phyloP scores from a whole-genome alignment of 1,140 invertebrate genomes.

The Habropoda laboriosa region DNA sequence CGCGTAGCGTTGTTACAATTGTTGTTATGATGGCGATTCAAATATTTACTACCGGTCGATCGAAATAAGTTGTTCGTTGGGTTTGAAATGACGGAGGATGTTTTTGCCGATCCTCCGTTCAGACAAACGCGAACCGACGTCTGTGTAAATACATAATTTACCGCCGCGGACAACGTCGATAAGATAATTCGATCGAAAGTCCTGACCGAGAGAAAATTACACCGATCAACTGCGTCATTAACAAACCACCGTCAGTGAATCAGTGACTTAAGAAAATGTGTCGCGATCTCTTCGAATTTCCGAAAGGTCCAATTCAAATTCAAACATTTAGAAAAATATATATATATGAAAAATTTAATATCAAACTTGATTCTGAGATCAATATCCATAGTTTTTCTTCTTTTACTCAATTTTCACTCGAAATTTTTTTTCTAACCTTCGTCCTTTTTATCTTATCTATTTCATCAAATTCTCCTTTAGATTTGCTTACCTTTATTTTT shows the following conservation, averaged over 20 bases:
- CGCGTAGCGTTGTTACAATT: too few species aligned
- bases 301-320: background rate
- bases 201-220: constrained; percentile 33
- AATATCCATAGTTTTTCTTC: too few species aligned
- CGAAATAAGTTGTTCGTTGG: constrained; percentile 2
- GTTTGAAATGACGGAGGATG: background rate
- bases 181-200: constrained; percentile 50
- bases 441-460: too few species aligned
- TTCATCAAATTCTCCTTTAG: too few species aligned
- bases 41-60: too few species aligned
- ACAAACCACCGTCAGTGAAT: background rate
- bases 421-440: too few species aligned
- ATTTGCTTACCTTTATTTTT: too few species aligned
- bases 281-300: too few species aligned
- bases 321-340: background rate
- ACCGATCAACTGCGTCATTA: constrained; percentile 36
- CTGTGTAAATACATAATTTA: constrained; percentile 18
- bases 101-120: constrained; percentile 5
- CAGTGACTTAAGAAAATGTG: background rate
- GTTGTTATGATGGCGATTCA: too few species aligned
- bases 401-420: too few species aligned
- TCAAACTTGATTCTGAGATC: too few species aligned
- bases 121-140: background rate
- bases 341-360: too few species aligned
- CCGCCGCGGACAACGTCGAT: constrained; percentile 28